These are phyloP conservation scores for Baryphthengus martii DNA, from an alignment of 2,113 vertebrate species.

Conservation along the genomic window DNA sequence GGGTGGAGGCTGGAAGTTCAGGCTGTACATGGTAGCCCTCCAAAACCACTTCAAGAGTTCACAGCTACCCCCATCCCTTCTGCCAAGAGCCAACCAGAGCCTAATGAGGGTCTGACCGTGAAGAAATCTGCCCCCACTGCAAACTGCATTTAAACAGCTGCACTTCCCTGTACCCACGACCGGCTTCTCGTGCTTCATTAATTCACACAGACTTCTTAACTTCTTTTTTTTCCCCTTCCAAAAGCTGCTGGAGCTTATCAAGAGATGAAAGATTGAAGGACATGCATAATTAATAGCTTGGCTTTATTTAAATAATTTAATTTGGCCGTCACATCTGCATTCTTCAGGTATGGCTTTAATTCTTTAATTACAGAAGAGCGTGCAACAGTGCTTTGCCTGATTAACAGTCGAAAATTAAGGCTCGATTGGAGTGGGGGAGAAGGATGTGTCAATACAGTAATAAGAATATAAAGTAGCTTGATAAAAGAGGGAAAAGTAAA, in stretches of 20 bases:
- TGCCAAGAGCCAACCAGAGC: background rate
- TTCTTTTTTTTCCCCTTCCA: background rate
- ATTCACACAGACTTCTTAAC: background rate
- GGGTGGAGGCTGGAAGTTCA: background rate
- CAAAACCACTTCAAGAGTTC: background rate
- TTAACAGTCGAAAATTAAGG: background rate
- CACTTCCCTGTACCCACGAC: background rate
- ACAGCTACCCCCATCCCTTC: background rate
- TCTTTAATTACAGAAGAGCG: constrained; percentile 37
- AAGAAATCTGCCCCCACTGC: background rate
- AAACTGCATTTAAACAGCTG: background rate
- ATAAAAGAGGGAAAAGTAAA: background rate
- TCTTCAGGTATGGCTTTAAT: constrained; percentile 42
- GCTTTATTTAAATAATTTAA: constrained; percentile 26
- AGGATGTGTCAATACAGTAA: background rate
- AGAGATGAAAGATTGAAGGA: constrained; percentile 44
- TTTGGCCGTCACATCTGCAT: constrained; percentile 14
- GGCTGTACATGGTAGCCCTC: background rate
- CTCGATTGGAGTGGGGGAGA: background rate
- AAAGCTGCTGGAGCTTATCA: constrained; percentile 27
- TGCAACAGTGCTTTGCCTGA: background rate
- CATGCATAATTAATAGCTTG: constrained; percentile 41
- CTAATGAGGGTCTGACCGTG: fast-evolving
- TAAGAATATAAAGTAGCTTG: background rate
- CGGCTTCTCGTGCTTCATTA: background rate